Percentiles rank a stretch among this genome's conserved stretches.
phyloP scores from a whole-genome alignment of 2,888 invertebrate species.

The Epinotia nisella region DNA sequence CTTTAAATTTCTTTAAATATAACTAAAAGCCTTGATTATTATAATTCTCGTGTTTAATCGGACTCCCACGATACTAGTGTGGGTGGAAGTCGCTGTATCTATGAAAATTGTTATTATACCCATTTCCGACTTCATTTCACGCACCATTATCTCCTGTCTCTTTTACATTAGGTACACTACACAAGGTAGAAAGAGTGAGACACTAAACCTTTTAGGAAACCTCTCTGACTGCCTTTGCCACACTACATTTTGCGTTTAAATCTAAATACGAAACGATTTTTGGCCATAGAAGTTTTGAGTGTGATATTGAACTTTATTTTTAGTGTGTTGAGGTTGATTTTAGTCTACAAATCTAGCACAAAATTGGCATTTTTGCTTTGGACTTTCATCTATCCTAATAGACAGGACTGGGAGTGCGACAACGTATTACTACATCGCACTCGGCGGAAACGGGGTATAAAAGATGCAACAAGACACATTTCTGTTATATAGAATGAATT shows the following conservation, averaged over 20 bases:
- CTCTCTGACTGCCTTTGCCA: neutral
- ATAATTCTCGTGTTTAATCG: too few species aligned
- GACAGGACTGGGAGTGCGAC: neutral
- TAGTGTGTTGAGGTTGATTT: neutral
- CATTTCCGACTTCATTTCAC: neutral
- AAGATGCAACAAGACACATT: neutral
- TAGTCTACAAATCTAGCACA: neutral
- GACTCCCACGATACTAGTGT: too few species aligned
- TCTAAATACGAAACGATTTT: too few species aligned
- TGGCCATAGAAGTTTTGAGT: too few species aligned
- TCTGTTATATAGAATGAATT: neutral
- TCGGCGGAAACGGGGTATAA: neutral
- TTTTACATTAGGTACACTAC: neutral
- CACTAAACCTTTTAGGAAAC: neutral
- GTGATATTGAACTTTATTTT: neutral
- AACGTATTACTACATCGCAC: conserved; percentile 2
- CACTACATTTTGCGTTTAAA: too few species aligned
- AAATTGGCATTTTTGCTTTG: neutral
- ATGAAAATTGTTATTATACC: too few species aligned
- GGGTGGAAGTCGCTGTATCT: too few species aligned
- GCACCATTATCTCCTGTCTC: neutral
- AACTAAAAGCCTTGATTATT: too few species aligned
- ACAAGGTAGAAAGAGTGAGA: neutral
- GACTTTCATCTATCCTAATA: neutral
- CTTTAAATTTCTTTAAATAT: too few species aligned